Conservation (phyloP, 2,888 invertebrate genomes). For the Zaprionus bogoriensis region DNA sequence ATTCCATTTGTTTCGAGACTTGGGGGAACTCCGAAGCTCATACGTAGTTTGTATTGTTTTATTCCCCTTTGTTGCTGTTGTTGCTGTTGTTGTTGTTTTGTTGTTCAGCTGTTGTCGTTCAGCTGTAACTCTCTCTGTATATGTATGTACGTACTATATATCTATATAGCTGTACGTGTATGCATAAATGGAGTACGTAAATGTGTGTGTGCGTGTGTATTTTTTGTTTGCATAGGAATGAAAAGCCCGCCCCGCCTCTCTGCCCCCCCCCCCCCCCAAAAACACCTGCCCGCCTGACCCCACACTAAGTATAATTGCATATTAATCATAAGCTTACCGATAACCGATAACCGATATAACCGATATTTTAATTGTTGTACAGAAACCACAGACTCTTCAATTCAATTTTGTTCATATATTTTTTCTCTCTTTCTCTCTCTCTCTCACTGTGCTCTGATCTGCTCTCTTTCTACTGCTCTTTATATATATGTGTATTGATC, state of each 20-base stretch:
- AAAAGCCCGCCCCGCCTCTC: neutral
- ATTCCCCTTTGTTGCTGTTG: conserved; percentile 9
- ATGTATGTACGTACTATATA: neutral
- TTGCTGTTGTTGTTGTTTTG: neutral
- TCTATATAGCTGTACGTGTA: conserved; percentile 2
- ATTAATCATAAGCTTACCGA: conserved; percentile 37
- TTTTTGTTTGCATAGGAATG: conserved; percentile 4
- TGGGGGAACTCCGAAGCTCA: neutral
- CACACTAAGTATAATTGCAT: conserved; percentile 14
- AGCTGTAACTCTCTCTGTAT: neutral
- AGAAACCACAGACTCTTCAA: conserved; percentile 42
- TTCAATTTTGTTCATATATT: conserved; percentile 48
- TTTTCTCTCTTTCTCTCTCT: conserved; percentile 33
- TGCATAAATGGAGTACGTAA: neutral
- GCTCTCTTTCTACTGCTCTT: conserved; percentile 17
- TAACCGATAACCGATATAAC: conserved; percentile 8
- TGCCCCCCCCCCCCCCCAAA: neutral
- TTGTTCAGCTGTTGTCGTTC: neutral
- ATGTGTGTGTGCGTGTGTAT: conserved; percentile 8
- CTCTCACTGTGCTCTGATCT: conserved; percentile 22
- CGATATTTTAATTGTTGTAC: conserved; percentile 40
- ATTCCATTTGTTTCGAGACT: neutral
- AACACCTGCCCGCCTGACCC: too few relatives aligned
- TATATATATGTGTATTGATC: conserved; percentile 6
- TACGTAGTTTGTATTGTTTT: neutral